Percentiles rank a stretch among this genome's conserved stretches.
These are phyloP conservation scores for Bombus haemorrhoidalis DNA, from an alignment of 1,140 invertebrate genomes.

Conservation along the genomic window DNA sequence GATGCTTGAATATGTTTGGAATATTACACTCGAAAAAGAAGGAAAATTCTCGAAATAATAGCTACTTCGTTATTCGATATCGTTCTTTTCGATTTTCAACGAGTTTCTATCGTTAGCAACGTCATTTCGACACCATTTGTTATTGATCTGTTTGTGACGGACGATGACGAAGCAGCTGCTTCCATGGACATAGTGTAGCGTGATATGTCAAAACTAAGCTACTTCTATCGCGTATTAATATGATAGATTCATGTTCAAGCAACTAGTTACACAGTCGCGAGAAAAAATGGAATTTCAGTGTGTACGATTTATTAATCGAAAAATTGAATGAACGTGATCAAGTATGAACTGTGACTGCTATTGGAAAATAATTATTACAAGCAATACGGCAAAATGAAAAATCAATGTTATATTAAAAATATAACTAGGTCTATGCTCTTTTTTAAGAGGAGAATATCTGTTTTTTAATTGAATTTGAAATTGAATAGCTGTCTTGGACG, in stretches of 20 bases:
- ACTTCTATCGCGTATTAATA: background rate
- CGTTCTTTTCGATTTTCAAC: background rate
- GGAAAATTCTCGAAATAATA: background rate
- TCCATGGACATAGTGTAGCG: background rate
- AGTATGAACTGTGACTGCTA: background rate
- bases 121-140: background rate
- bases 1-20: background rate
- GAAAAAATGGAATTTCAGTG: background rate
- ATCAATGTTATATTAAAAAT: background rate
- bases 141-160: slow-evolving; percentile 1
- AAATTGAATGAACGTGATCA: background rate
- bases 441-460: background rate
- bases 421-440: no score
- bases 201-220: slow-evolving; percentile 19
- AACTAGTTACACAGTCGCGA: background rate
- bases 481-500: no score
- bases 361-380: background rate
- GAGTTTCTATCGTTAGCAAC: background rate
- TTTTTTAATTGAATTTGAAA: background rate
- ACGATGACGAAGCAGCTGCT: background rate
- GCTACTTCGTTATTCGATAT: background rate
- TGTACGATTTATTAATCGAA: background rate
- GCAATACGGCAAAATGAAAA: background rate
- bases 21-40: background rate
- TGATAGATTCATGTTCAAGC: slow-evolving; percentile 9